These are phyloP conservation scores for Rattus norvegicus DNA, from an alignment of 2,113 vertebrate species.

Conservation along the genomic window GRCr8 NC_086030.1:49390001-49390500, in stretches of 20 bases:
- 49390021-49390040: too few relatives aligned
- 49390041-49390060: background rate
- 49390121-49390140: background rate
- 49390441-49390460: too few relatives aligned
- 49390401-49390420: too few relatives aligned
- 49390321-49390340: too few relatives aligned
- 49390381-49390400: too few relatives aligned
- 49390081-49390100: background rate
- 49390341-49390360: too few relatives aligned
- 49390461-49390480: too few relatives aligned
- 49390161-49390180: conserved; percentile 92
- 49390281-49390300: conserved; percentile 94
- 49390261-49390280: conserved; percentile 97
- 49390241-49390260: conserved; percentile 97
- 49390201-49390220: conserved; percentile 96
- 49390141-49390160: background rate
- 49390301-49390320: too few relatives aligned
- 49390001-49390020: too few relatives aligned
- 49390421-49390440: conserved; percentile 77
- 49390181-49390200: conserved; percentile 99
- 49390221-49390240: conserved; percentile 99
- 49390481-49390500: too few relatives aligned
- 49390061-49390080: conserved; percentile 28
- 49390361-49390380: too few relatives aligned
- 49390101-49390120: background rate